These are phyloP conservation scores for Mico argentatus DNA, from an alignment of 2,797 vertebrate genomes.

Conservation along the genomic window DNA sequence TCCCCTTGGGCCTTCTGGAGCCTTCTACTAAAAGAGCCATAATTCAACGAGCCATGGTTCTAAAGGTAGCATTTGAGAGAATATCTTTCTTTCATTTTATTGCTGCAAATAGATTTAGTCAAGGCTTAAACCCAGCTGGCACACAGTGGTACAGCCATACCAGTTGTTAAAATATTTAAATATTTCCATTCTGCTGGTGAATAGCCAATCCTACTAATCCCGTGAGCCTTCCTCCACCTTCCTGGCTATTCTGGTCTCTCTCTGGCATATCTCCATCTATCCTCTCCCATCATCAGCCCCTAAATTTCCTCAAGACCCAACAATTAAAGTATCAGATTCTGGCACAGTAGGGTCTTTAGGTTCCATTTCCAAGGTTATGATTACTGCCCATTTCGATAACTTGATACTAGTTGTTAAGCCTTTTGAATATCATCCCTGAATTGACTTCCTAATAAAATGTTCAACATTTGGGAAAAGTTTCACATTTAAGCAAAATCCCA, in stretches of 20 bases:
- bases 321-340: not conserved
- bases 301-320: not conserved
- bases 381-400: not conserved
- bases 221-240: not conserved
- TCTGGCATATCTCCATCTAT: not conserved
- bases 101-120: not conserved
- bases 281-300: not conserved
- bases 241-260: not conserved
- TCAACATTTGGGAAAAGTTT: not conserved
- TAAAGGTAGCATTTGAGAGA: not conserved
- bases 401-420: not conserved
- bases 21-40: not conserved
- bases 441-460: not conserved
- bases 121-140: not conserved
- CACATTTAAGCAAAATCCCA: not conserved
- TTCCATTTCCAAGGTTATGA: not conserved
- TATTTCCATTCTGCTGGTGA: not conserved
- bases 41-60: not conserved
- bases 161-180: not conserved
- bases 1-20: not conserved
- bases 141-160: not conserved
- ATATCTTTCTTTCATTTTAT: not conserved
- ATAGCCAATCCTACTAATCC: not conserved
- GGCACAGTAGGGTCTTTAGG: not conserved
- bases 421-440: not conserved